Conservation (phyloP, 2,888 invertebrate genomes). For the Spodoptera littoralis region DNA sequence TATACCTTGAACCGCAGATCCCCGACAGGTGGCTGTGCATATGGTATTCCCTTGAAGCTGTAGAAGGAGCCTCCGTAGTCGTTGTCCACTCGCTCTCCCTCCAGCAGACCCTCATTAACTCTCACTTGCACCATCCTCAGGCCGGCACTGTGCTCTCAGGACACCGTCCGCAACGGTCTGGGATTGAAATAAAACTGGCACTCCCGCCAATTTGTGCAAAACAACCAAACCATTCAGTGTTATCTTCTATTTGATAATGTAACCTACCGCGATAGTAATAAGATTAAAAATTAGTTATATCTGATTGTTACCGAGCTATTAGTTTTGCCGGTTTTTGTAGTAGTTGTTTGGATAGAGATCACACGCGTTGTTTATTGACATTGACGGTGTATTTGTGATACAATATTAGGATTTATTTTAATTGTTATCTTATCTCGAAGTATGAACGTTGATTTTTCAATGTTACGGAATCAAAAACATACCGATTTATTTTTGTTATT, state of each 20-base stretch:
- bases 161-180: not conserved
- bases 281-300: slow-evolving; percentile 1
- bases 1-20: slow-evolving; percentile 83
- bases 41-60: slow-evolving; percentile 82
- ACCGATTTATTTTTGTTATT: too few species aligned
- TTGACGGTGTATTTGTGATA: too few species aligned
- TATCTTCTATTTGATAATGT: not conserved
- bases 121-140: slow-evolving; percentile 46
- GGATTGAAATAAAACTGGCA: not conserved
- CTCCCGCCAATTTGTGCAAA: too few species aligned
- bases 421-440: too few species aligned
- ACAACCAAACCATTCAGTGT: too few species aligned
- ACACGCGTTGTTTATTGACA: too few species aligned
- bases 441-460: too few species aligned
- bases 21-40: slow-evolving; percentile 82
- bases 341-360: too few species aligned
- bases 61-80: slow-evolving; percentile 58
- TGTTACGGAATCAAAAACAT: too few species aligned
- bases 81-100: slow-evolving; percentile 60
- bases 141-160: not conserved
- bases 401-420: too few species aligned
- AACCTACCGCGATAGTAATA: not conserved
- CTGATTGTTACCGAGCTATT: not conserved
- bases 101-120: slow-evolving; percentile 66
- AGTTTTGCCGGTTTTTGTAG: too few species aligned